phyloP scores from a whole-genome alignment of 2,797 vertebrate genomes.

The Parauchenoglanis punctatus region DNA sequence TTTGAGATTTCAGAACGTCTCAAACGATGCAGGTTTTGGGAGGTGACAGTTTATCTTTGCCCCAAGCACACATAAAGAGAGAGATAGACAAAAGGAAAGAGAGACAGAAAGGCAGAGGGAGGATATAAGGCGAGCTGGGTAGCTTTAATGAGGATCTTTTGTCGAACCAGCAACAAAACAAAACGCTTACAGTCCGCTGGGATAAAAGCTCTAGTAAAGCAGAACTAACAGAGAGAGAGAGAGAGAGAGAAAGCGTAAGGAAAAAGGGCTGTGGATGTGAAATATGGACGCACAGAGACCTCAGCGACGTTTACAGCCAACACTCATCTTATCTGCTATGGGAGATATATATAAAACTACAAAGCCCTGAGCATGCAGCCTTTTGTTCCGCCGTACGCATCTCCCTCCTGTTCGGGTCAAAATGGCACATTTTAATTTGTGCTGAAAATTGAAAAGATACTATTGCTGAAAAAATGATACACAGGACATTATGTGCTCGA shows the following conservation, averaged over 20 bases:
- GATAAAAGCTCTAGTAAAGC: conserved; percentile 56
- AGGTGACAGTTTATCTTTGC: conserved; percentile 27
- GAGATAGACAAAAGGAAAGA: not conserved
- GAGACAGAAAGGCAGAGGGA: conserved; percentile 6
- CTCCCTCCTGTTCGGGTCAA: conserved; percentile 5
- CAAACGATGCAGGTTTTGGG: conserved; percentile 26
- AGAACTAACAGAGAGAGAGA: conserved; percentile 39
- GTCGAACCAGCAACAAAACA: conserved; percentile 68
- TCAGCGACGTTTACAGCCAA: conserved; percentile 43
- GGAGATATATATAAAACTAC: conserved; percentile 45
- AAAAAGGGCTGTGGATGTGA: conserved; percentile 35
- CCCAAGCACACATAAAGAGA: conserved; percentile 41
- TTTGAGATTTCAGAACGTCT: not conserved
- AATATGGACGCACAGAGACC: conserved; percentile 45
- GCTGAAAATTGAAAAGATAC: not conserved
- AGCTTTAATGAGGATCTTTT: conserved; percentile 66
- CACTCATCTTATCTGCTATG: conserved; percentile 51
- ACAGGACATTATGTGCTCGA: not conserved
- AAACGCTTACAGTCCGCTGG: conserved; percentile 55
- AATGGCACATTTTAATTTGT: not conserved
- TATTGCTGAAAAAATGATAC: not conserved
- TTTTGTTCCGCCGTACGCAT: not conserved
- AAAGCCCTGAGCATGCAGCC: conserved; percentile 27
- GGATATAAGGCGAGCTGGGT: conserved; percentile 34
- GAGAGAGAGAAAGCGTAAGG: not conserved